Conservation (phyloP, 2,113 vertebrate genomes). For the Alouatta palliata region DNA sequence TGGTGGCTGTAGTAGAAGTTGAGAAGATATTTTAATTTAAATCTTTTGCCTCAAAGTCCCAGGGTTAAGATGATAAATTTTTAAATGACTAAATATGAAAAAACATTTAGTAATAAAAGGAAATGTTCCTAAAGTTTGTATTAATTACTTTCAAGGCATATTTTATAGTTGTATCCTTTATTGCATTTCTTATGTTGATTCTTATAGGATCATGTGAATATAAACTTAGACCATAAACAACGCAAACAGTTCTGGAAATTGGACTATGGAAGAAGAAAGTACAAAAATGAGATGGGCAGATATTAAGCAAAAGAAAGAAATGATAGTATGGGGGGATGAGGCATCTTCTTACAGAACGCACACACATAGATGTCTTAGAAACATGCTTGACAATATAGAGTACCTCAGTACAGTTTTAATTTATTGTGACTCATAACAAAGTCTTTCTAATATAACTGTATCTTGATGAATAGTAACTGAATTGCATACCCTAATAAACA, state of each 20-base stretch:
- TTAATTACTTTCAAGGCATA: background rate
- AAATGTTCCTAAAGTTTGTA: background rate
- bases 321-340: background rate
- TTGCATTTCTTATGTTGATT: background rate
- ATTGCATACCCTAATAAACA: background rate
- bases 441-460: background rate
- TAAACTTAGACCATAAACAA: background rate
- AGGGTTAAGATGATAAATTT: background rate
- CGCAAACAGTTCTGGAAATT: background rate
- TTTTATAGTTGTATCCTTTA: conserved; percentile 12
- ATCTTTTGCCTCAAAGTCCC: background rate
- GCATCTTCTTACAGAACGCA: background rate
- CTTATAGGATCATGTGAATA: background rate
- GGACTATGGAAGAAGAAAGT: background rate
- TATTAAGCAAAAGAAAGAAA: background rate
- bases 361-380: background rate
- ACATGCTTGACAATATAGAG: background rate
- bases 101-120: background rate
- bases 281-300: background rate
- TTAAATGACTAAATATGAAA: background rate
- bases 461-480: background rate
- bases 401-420: background rate
- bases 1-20: background rate
- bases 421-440: background rate
- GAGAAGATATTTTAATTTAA: background rate